These are phyloP conservation scores for Hyperoplus immaculatus DNA, from an alignment of 2,797 vertebrate genomes.

Conservation along the genomic window DNA sequence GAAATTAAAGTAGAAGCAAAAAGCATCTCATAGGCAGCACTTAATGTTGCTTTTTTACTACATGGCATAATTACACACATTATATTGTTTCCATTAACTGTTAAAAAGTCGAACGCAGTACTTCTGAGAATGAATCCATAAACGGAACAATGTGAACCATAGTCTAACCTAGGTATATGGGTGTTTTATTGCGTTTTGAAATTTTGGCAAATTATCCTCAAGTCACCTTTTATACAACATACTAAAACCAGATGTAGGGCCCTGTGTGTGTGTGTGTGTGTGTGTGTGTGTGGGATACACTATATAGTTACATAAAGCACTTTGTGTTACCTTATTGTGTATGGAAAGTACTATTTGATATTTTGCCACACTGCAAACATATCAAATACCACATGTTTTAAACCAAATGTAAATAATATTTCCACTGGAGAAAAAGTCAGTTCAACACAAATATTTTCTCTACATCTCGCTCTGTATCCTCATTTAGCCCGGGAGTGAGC, in stretches of 20 bases:
- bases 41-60: constrained; percentile 56
- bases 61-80: constrained; percentile 55
- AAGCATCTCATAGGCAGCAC: constrained; percentile 55
- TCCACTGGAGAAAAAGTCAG: constrained; percentile 60
- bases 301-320: no score
- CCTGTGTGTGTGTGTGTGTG: neutral
- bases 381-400: constrained; percentile 14
- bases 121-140: constrained; percentile 26
- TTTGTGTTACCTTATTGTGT: no score
- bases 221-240: constrained; percentile 32
- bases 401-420: constrained; percentile 35
- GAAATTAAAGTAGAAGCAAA: constrained; percentile 65
- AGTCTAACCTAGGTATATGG: neutral
- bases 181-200: neutral
- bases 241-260: constrained; percentile 33
- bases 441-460: constrained; percentile 72
- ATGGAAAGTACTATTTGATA: no score
- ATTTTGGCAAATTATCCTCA: constrained; percentile 48
- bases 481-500: constrained; percentile 75
- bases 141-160: constrained; percentile 16
- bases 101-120: constrained; percentile 29
- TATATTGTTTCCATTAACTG: constrained; percentile 62
- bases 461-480: constrained; percentile 64
- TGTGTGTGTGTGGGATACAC: no score
- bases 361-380: constrained; percentile 37